Percentiles rank a stretch among this genome's conserved stretches.
These are phyloP conservation scores for Drosophila anomelani DNA, from an alignment of 2,888 invertebrate genomes.

Conservation along the genomic window DNA sequence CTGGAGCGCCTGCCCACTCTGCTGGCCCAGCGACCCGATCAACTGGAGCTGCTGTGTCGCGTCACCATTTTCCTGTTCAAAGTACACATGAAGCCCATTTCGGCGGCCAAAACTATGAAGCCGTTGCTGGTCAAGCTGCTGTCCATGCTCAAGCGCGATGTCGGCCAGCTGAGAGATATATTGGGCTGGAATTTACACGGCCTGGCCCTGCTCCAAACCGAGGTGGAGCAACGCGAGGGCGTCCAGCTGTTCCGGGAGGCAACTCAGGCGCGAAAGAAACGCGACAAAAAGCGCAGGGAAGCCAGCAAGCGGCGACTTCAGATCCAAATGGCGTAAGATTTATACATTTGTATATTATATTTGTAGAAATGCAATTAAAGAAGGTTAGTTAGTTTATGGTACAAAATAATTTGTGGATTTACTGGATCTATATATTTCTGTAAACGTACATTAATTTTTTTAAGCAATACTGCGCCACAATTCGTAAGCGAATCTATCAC, in stretches of 20 bases:
- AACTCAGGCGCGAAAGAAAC: constrained; percentile 87
- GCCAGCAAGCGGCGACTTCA: constrained; percentile 74
- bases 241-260: constrained; percentile 92
- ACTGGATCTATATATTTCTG: constrained; percentile 19
- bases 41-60: constrained; percentile 91
- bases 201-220: constrained; percentile 90
- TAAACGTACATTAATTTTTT: constrained; percentile 30
- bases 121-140: constrained; percentile 78
- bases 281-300: constrained; percentile 85
- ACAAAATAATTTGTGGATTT: constrained; percentile 7
- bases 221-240: constrained; percentile 90
- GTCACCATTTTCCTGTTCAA: constrained; percentile 91
- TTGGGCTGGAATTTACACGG: constrained; percentile 95
- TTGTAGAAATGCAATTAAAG: constrained; percentile 30
- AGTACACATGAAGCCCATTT: constrained; percentile 92
- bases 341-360: constrained; percentile 12
- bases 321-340: constrained; percentile 71
- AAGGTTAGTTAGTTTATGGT: constrained; percentile 15
- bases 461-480: constrained; percentile 2
- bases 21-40: constrained; percentile 87
- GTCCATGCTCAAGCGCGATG: constrained; percentile 69
- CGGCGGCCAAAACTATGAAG: constrained; percentile 89
- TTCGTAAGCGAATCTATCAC: not conserved
- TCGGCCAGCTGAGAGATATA: constrained; percentile 88
- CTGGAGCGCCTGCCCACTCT: constrained; percentile 90